Evolutionary conservation across 1,140 invertebrate species (phyloP), one percentile per base, ranked within the genome.

Genomic region (Parapsyche elsis): DNA sequence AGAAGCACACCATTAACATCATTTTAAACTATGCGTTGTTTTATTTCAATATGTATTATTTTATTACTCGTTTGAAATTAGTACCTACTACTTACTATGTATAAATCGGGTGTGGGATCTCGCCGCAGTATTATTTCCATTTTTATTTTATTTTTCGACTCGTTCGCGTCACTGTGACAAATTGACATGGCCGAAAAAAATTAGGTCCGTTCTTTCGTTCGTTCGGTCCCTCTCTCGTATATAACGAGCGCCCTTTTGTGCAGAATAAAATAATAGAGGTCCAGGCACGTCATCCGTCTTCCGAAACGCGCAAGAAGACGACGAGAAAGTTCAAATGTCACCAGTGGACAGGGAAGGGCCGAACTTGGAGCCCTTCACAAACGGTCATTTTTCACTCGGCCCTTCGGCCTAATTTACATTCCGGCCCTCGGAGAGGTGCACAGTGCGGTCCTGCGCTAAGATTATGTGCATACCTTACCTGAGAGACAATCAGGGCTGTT

Each of bases 271-370:
- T 71, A 71, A 71, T 71, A 45, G 23, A 67, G 49, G 49, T 14
- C 49, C 49, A 12, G 61, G 76, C 71, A 38, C 23, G 45, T 79
- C 78, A 82, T 82, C 67, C 70, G 67, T 82, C 78, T 78, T 74
- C 24, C 77, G 49, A 16, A 53, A 16, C 16, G 12, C 49, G 10
- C 49, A 16, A 16, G 16, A 53, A 53, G 12, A 16, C 10, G 49
- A 53, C 44, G 76, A 24, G 74, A 80, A 57, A 79, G 81, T 82
- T 82, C 81, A 82, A 82, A 78, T 80, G 81, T 80, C 81, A 80
- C 76, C 10, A 2, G 67, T 24, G 78, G 78, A 49, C 76, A 49
- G 30, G 30, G 80, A 53, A 74, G 67, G 75, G 76, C 77, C 49
- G 70, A 71, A 75, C 59, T 73, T 45, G 38, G 30, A 38, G 7